Evolutionary conservation across 2,113 vertebrate species (phyloP), one percentile per base, ranked within the genome.

Genomic region (Bos javanicus): DNA sequence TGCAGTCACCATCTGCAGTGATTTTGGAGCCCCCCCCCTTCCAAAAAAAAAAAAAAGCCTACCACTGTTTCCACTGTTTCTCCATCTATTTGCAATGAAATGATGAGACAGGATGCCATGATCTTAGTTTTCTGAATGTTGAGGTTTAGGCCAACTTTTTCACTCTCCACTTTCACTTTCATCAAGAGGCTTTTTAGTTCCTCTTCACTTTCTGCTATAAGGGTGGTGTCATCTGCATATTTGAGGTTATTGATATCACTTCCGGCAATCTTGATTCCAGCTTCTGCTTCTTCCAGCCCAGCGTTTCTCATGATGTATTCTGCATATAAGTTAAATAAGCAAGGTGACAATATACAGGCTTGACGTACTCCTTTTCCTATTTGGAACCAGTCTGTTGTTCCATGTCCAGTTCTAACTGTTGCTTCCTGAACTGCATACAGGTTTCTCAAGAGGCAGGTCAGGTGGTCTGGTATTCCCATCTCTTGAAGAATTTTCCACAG

Each of bases 261-360:
- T 15, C 30, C 4, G 1, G 15, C 1, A 8, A n/a, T 64, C 30
- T 64, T n/a, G 7, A 64, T 17, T 64, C 33, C 30, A 64, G 15
- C 3, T 64, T n/a, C 7, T 64, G 30, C 3, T 33, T n/a, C 30
- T 16, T 17, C 15, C 3, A n/a, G 15, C 7, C 33, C 16, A n/a
- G 62, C 0, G 1, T 64, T n/a, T 64, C 15, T 17, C 62, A 17
- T 64, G 15, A 64, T 64, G 15, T n/a, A 64, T 3, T 17, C 62
- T 64, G 30, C 15, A 17, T n/a, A 9, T 9, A 64, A 64, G 1
- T 17, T 64, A n/a, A 64, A n/a, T 64, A 64, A 64, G 15, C 30
- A 64, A 0, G 0, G 7, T n/a, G 16, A 64, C 15, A 64, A 64
- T 64, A 64, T 4, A n/a, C 15, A 64, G 15, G 0, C 2, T n/a